Evolutionary conservation across 1,140 invertebrate genomes (phyloP), one percentile per base, ranked within the genome.

Genomic region (Geopemphigus sp.): DNA sequence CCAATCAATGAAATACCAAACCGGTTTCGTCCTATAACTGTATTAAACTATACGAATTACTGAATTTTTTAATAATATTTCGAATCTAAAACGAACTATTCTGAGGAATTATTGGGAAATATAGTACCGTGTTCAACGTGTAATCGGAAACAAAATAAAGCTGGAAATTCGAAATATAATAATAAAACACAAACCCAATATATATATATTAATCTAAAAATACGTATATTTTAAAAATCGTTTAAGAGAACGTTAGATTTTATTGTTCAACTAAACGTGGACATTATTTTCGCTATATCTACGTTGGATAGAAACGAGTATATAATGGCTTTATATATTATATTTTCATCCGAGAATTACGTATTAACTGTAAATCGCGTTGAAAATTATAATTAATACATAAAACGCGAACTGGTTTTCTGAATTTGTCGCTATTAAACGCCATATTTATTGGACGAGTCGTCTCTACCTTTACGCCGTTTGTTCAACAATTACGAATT

Each of bases 1-100:
- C 68, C 24, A 19, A 72, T 54, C 68, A 72, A 72, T 72, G 47
- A 72, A 72, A 72, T 54, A 72, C 22, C 5, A n/a, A 72, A 72
- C 68, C 47, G 50, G 68, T 72, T 72, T 53, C 24, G 29, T 72
- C 54, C 24, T 24, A 68, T 68, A n/a, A n/a, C 50, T 72, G 47
- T 53, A 29, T 22, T 72, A 54, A n/a, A 72, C 54, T 72, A 24
- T 19, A 72, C 32, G 32, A 32, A 72, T 54, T 72, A 29, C 68
- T 17, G 26, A 24, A 72, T n/a, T 53, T 14, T 63, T 15, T 24
- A 1, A 29, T 68, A 10, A 14, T 66, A 29, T 32, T 45, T 24
- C 47, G 26, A 68, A 47, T 26, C 24, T n/a, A 53, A 14, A 24
- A 72, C 47, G 68, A 72, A 54, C 53, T 15, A 53, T 72, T 53